A percentile compares a stretch with the other conserved stretches of the same genome.
phyloP scores from a whole-genome alignment of 2,888 invertebrate genomes.

The Nomada fucata region DNA sequence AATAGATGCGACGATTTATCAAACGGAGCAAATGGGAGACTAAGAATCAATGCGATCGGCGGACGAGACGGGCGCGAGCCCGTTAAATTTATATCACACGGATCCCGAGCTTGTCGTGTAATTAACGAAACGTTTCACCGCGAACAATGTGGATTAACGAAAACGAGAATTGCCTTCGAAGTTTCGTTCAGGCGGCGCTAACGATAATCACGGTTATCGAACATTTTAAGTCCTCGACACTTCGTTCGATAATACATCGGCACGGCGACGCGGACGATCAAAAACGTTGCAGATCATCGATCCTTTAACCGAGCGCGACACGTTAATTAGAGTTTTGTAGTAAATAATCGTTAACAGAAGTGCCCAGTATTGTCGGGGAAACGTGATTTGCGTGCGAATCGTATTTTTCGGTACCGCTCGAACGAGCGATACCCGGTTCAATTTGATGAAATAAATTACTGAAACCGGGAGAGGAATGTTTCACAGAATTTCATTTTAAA shows the following conservation, averaged over 20 bases:
- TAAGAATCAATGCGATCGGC: not conserved
- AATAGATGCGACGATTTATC: too few relatives aligned
- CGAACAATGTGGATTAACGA: conserved; percentile 9
- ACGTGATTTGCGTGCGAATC: conserved; percentile 13
- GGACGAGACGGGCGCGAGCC: not conserved
- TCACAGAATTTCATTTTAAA: not conserved
- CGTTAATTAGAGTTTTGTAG: conserved; percentile 22
- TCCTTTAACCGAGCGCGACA: conserved; percentile 7
- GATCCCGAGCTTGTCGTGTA: not conserved
- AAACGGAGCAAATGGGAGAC: too few relatives aligned
- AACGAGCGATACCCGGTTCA: not conserved
- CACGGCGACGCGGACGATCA: not conserved
- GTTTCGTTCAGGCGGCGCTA: conserved; percentile 8
- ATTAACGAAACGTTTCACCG: not conserved
- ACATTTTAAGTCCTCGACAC: conserved; percentile 4
- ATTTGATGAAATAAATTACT: not conserved
- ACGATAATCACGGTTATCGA: conserved; percentile 33
- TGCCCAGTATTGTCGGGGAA: conserved; percentile 6
- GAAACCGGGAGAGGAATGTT: not conserved
- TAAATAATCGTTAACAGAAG: conserved; percentile 16
- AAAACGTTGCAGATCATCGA: conserved; percentile 34
- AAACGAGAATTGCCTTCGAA: conserved; percentile 18
- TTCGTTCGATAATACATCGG: not conserved
- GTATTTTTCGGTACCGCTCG: too few relatives aligned
- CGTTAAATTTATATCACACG: not conserved